Evolutionary conservation across 37 sponge, comb jelly and placozoan species (phyloP).

Genomic region (Amphimedon queenslandica): DNA sequence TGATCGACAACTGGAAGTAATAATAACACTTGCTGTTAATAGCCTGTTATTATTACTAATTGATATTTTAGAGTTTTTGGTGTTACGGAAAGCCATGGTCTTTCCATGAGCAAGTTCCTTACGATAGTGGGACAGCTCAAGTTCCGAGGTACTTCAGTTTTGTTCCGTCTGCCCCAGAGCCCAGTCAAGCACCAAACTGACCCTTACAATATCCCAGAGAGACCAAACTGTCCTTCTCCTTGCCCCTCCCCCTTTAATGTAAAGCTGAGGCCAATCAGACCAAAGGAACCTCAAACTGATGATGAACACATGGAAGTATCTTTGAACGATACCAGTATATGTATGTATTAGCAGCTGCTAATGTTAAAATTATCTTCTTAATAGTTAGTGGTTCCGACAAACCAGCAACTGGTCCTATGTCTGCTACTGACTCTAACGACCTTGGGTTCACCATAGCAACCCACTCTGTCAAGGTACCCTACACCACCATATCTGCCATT

Average conservation of each 20-base stretch:
- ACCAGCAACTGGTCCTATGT: no score
- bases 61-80: slow-evolving; percentile 35
- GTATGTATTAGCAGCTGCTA: no score
- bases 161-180: slow-evolving; percentile 72
- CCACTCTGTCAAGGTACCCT: slow-evolving; percentile 64
- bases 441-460: slow-evolving; percentile 77
- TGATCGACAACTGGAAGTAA: slow-evolving; percentile 51
- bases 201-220: not conserved
- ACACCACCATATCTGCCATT: not conserved
- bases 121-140: slow-evolving; percentile 84
- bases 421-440: no score
- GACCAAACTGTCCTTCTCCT: slow-evolving; percentile 11
- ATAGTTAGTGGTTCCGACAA: no score
- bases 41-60: no score
- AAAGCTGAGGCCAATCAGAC: not conserved
- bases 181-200: slow-evolving; percentile 43
- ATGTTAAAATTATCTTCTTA: no score
- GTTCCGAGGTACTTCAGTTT: slow-evolving; percentile 88
- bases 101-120: slow-evolving; percentile 66
- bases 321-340: no score
- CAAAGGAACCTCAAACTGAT: not conserved
- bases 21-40: no score
- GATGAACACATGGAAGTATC: slow-evolving; percentile 22
- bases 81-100: slow-evolving; percentile 13
- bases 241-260: not conserved